Conservation (phyloP, 2,113 vertebrate species). For the Apistogramma diplotaenia region DNA sequence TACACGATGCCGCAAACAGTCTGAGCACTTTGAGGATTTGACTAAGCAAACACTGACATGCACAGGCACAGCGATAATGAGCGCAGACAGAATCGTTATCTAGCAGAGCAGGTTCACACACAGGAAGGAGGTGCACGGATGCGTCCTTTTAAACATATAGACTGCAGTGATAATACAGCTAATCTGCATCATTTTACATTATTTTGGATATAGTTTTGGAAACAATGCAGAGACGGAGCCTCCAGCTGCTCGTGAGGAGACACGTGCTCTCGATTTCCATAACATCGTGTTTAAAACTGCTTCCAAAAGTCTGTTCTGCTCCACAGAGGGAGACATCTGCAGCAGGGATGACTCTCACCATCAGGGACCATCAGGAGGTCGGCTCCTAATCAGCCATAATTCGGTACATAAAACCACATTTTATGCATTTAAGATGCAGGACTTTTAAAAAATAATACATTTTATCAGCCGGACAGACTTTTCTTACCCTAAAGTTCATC, state of each 20-base stretch:
- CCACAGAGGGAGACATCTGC: no score
- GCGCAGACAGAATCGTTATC: slow-evolving; percentile 18
- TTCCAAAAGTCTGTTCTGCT: no score
- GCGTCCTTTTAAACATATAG: background rate
- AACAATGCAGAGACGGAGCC: background rate
- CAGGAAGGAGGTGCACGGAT: background rate
- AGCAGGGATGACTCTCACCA: no score
- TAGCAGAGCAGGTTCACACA: slow-evolving; percentile 33
- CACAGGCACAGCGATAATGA: background rate
- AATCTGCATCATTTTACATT: background rate
- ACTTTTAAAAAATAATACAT: no score
- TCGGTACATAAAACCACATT: background rate
- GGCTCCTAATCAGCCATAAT: background rate
- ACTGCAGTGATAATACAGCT: background rate
- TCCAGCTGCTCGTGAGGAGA: background rate
- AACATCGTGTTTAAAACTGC: background rate
- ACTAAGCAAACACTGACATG: slow-evolving; percentile 27
- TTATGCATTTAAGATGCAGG: background rate
- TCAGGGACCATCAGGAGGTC: no score
- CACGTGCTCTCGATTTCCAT: background rate
- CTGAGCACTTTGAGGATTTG: slow-evolving; percentile 27
- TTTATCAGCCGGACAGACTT: background rate
- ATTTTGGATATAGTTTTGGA: background rate
- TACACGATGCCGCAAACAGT: slow-evolving; percentile 1
- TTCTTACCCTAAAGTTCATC: no score